Conservation (phyloP, 1,140 invertebrate species). For the Dendroctonus ponderosae region DNA sequence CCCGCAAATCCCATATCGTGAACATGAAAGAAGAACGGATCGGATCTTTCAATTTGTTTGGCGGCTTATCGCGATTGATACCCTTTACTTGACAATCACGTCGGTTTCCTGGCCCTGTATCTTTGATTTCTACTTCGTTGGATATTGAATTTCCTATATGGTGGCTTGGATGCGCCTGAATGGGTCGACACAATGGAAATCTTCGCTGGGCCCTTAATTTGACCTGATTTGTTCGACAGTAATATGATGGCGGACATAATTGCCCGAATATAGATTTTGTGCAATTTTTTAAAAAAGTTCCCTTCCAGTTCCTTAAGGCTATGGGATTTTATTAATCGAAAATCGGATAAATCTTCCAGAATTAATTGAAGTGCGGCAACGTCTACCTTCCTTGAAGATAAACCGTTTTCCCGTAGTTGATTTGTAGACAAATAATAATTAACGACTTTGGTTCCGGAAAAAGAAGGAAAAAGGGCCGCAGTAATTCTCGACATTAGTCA, state of each 20-base stretch:
- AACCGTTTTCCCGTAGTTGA: constrained; percentile 1
- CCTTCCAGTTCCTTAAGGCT: no score
- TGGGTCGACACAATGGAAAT: background rate
- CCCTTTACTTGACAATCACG: constrained; percentile 13
- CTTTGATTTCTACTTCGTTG: constrained; percentile 14
- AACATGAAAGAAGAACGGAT: constrained; percentile 3
- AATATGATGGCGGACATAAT: no score
- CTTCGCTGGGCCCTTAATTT: background rate
- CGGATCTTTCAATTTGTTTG: constrained; percentile 17
- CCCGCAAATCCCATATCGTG: background rate
- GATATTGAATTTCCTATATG: constrained; percentile 9
- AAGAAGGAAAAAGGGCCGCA: constrained; percentile 15
- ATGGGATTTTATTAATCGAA: no score
- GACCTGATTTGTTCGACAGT: no score
- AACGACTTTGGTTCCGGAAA: constrained; percentile 10
- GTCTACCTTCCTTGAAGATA: background rate
- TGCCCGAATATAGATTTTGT: no score
- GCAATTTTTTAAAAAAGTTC: no score
- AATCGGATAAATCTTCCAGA: no score
- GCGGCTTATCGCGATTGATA: constrained; percentile 15
- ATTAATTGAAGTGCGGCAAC: no score
- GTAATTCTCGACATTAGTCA: constrained; percentile 20
- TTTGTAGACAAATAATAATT: constrained; percentile 22
- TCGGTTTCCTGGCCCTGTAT: constrained; percentile 1
- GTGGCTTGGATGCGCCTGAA: background rate